Percentiles rank a stretch among this genome's conserved stretches.
Conservation (phyloP, 2,888 invertebrate species). For the Orthonevra nobilis region DNA sequence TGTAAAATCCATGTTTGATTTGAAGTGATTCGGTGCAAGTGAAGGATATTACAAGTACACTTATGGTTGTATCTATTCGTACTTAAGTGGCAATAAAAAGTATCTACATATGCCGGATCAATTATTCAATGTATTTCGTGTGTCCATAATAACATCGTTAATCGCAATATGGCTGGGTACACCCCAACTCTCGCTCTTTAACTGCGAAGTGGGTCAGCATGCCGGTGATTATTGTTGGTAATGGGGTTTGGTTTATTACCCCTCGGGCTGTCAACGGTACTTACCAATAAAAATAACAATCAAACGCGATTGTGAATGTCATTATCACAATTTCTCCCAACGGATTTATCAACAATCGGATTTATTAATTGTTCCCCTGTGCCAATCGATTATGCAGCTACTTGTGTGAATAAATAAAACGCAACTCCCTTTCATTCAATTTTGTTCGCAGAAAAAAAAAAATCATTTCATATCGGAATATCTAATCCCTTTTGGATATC, state of each 20-base stretch:
- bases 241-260: not conserved
- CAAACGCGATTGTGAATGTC: not conserved
- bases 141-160: no score
- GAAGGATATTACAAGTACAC: constrained; percentile 12
- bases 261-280: constrained; percentile 16
- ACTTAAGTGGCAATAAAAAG: not conserved
- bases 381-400: constrained; percentile 17
- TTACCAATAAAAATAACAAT: not conserved
- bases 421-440: not conserved
- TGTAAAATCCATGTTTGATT: constrained; percentile 1
- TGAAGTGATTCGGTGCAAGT: constrained; percentile 7
- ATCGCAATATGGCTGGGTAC: no score
- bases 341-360: constrained; percentile 23
- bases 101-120: not conserved
- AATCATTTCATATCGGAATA: no score
- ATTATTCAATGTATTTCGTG: no score
- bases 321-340: not conserved
- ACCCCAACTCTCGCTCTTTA: not conserved
- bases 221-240: constrained; percentile 6
- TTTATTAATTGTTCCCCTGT: constrained; percentile 19
- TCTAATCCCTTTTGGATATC: constrained; percentile 46
- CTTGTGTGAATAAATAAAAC: constrained; percentile 12
- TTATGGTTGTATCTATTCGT: not conserved
- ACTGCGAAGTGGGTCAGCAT: constrained; percentile 28
- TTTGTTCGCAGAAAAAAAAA: no score